phyloP scores from a whole-genome alignment of 2,888 invertebrate species.

The Smittia aterrima region DNA sequence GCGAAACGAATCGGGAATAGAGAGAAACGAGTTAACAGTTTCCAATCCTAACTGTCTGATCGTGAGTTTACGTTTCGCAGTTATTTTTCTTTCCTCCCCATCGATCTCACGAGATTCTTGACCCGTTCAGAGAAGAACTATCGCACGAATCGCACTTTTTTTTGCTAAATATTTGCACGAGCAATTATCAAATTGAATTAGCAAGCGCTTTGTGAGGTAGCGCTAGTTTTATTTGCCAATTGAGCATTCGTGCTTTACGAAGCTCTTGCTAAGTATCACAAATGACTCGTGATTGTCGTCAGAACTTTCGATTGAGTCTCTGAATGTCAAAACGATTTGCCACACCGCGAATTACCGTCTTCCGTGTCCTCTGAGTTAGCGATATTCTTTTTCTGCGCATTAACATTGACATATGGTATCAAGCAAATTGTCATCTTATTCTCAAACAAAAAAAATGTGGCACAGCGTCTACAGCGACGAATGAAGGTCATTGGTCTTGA shows the following conservation, averaged over 20 bases:
- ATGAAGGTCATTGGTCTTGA: background rate
- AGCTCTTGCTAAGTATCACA: too few relatives aligned
- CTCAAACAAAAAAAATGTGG: too few relatives aligned
- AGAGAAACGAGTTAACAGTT: background rate
- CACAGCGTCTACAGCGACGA: background rate
- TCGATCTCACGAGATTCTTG: conserved; percentile 5
- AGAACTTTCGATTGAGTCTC: background rate
- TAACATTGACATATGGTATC: background rate
- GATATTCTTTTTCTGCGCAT: background rate
- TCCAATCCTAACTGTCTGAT: background rate
- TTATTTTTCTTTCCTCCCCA: background rate
- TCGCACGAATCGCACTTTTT: too few relatives aligned
- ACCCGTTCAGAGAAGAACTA: background rate
- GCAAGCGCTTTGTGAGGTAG: background rate
- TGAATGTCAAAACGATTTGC: conserved; percentile 37
- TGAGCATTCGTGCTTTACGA: background rate
- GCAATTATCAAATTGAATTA: background rate
- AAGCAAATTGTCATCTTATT: background rate
- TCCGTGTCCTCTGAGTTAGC: background rate
- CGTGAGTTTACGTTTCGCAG: background rate
- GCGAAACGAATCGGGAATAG: background rate
- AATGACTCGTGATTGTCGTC: too few relatives aligned
- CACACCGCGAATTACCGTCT: conserved; percentile 9
- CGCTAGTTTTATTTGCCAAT: background rate
- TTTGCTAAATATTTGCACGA: too few relatives aligned